Conservation (phyloP, 2,797 vertebrate species). For the Ispidina lecontei region DNA sequence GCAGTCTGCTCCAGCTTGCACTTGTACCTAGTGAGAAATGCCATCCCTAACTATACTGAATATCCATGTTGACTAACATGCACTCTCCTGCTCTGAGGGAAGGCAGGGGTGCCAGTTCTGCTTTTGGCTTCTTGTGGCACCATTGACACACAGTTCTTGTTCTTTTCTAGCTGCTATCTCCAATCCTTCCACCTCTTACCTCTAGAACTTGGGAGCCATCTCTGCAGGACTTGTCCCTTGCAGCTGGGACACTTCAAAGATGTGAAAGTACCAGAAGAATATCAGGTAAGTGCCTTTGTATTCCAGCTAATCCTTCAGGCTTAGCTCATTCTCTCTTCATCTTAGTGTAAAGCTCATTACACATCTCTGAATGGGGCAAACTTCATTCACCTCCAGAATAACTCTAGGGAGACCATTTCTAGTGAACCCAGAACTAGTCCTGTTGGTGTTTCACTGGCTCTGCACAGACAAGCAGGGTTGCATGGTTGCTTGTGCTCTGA, state of each 20-base stretch:
- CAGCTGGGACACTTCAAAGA: neutral
- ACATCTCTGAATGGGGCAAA: neutral
- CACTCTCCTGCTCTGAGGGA: neutral
- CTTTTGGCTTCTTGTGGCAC: neutral
- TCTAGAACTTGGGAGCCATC: neutral
- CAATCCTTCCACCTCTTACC: neutral
- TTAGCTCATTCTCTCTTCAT: neutral
- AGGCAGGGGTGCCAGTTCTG: neutral
- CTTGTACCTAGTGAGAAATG: neutral
- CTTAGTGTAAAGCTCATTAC: neutral
- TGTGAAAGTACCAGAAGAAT: neutral
- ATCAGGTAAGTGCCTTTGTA: neutral
- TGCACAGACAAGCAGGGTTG: neutral
- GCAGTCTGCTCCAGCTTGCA: neutral
- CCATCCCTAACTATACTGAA: neutral
- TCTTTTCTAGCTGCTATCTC: neutral
- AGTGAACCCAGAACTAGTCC: neutral
- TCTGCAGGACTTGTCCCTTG: neutral
- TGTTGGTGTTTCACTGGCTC: neutral
- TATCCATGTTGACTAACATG: neutral
- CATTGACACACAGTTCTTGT: neutral
- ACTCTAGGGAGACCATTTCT: neutral
- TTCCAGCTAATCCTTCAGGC: neutral
- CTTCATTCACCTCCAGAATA: neutral
- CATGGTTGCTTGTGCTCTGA: neutral